Evolutionary conservation across 2,113 vertebrate genomes (phyloP), one percentile per base, ranked within the genome.

Genomic region (Phyllopteryx taeniolatus): DNA sequence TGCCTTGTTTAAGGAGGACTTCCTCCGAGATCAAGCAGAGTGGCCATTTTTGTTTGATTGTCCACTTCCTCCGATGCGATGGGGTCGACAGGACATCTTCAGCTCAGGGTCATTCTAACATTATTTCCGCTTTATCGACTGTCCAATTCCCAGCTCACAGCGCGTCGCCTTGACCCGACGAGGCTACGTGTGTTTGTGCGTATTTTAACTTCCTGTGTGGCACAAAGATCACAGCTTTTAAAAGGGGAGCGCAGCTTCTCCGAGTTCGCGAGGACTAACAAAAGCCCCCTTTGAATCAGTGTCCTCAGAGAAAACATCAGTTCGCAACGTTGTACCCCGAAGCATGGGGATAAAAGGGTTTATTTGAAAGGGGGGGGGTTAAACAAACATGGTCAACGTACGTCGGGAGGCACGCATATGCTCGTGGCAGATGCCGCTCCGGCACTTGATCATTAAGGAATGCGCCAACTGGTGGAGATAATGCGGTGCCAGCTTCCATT

Each of bases 391-490:
- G 79, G 70, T 27, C 43, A 79, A 72, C 83, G 86, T 86, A 85
- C 87, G 82, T 77, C 84, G 80, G 81, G 83, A 83, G 71, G 81
- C 75, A 86, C 80, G 82, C 87, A 88, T 80, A 87, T 80, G 82
- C 77, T 78, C 93, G 94, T 94, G 94, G 94, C 95, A 96, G 95
- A 96, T 95, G 95, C 95, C 94, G 92, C 93, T 94, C 94, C 92
- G 93, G 95, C 94, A 95, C 93, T 96, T 96, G 95, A 97, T 96
- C 96, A 94, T 95, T 96, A 95, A 96, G 96, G 94, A 98, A 98
- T 98, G 95, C 95, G 93, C 94, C 96, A 97, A 98, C 96, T 96
- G 95, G 94, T 96, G 94, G 85, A 96, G 95, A 97, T 98, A 98
- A 96, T 95, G 93, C 91, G 81, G 93, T 96, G 96, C 96, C 95